Evolutionary conservation across 2,113 vertebrate species (phyloP).

Genomic region (Coregonus clupeaformis): DNA sequence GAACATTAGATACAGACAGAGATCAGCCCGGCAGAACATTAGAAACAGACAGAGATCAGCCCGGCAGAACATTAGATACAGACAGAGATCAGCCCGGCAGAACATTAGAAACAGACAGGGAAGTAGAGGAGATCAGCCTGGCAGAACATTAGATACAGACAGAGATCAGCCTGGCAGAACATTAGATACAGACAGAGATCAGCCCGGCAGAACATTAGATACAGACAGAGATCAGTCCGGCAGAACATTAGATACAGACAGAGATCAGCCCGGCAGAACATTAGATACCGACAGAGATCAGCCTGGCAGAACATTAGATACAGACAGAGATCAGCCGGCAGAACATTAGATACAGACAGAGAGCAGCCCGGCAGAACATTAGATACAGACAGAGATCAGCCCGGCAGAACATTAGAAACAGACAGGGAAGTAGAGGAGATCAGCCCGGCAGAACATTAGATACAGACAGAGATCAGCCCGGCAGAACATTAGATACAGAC

Average conservation of each 20-base stretch:
- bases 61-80: background rate
- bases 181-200: background rate
- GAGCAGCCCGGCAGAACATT: too few relatives aligned
- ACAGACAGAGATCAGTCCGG: background rate
- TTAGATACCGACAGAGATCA: background rate
- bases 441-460: too few relatives aligned
- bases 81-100: background rate
- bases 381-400: too few relatives aligned
- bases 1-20: background rate
- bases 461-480: too few relatives aligned
- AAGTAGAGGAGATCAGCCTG: background rate
- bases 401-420: too few relatives aligned
- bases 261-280: background rate
- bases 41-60: background rate
- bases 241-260: background rate
- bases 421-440: too few relatives aligned
- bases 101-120: background rate
- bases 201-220: background rate
- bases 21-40: background rate
- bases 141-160: background rate
- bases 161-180: background rate
- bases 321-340: too few relatives aligned
- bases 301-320: background rate
- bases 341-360: too few relatives aligned
- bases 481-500: too few relatives aligned